phyloP scores from a whole-genome alignment of 1,140 invertebrate genomes.

The Philopotamus ludificatus region DNA sequence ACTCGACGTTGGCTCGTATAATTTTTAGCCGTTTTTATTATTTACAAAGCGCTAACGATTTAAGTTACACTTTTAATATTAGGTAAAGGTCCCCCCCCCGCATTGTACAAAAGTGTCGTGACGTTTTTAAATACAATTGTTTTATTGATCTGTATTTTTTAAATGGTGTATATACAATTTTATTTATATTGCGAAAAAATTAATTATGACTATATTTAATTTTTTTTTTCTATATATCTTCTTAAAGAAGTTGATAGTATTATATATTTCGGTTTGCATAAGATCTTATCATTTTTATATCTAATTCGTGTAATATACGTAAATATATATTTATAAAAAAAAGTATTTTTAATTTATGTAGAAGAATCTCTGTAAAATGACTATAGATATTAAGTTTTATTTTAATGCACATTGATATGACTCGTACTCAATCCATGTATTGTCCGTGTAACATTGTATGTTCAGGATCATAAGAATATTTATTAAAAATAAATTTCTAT shows the following conservation, averaged over 20 bases:
- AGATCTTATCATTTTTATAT: constrained; percentile 9
- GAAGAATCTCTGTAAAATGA: constrained; percentile 24
- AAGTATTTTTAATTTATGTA: neutral
- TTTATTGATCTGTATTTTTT: constrained; percentile 20
- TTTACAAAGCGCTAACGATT: neutral
- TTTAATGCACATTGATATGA: constrained; percentile 18
- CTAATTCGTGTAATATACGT: constrained; percentile 1
- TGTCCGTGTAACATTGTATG: neutral
- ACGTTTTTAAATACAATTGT: neutral
- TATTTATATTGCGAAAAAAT: constrained; percentile 16
- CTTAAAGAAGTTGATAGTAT: constrained; percentile 17
- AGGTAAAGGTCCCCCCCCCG: neutral
- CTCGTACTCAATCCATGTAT: neutral
- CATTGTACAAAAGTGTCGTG: neutral
- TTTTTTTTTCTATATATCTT: neutral
- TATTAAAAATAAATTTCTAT: too few relatives aligned
- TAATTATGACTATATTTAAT: neutral
- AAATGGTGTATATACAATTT: constrained; percentile 17
- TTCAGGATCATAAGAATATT: neutral
- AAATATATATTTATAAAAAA: too few relatives aligned
- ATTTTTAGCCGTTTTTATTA: constrained; percentile 7
- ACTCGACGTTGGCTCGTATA: constrained; percentile 31
- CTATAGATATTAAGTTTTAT: constrained; percentile 23
- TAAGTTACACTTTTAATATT: neutral
- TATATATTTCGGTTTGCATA: constrained; percentile 29